These are phyloP conservation scores for Oryzias javanicus DNA, from an alignment of 2,113 vertebrate genomes.

Conservation along the genomic window DNA sequence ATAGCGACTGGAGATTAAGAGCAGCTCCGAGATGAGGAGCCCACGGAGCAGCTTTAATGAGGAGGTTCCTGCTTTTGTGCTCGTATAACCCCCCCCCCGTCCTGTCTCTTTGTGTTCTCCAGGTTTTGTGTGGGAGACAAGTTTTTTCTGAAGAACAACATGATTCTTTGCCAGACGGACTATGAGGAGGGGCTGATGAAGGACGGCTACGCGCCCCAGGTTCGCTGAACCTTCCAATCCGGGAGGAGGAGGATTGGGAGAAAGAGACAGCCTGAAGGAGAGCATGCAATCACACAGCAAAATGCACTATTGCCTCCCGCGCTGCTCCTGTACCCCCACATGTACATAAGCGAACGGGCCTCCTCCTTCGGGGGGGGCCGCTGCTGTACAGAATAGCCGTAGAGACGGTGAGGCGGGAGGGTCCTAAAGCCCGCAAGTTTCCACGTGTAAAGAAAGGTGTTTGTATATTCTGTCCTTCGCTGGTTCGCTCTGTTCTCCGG, in stretches of 20 bases:
- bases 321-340: conserved; percentile 71
- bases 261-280: conserved; percentile 50
- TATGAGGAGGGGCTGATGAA: conserved; percentile 99
- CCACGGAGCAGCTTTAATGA: too few relatives aligned
- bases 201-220: conserved; percentile 95
- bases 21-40: too few relatives aligned
- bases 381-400: conserved; percentile 89
- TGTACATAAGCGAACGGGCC: conserved; percentile 67
- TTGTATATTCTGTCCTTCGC: conserved; percentile 48
- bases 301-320: conserved; percentile 84
- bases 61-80: too few relatives aligned
- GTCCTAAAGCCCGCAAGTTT: conserved; percentile 30
- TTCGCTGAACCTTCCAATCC: conserved; percentile 82
- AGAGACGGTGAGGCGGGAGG: conserved; percentile 65
- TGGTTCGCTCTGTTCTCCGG: not conserved
- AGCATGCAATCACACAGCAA: conserved; percentile 75
- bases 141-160: conserved; percentile 99
- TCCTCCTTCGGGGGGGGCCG: conserved; percentile 57
- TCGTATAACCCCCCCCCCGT: not conserved
- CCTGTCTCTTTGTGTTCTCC: conserved; percentile 54
- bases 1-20: too few relatives aligned
- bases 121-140: conserved; percentile 99
- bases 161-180: conserved; percentile 99
- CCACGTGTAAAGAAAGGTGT: conserved; percentile 34
- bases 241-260: conserved; percentile 34